Base-by-base conservation (phyloP, 2,888 invertebrate genomes). In the Sinelater perroti region DNA sequence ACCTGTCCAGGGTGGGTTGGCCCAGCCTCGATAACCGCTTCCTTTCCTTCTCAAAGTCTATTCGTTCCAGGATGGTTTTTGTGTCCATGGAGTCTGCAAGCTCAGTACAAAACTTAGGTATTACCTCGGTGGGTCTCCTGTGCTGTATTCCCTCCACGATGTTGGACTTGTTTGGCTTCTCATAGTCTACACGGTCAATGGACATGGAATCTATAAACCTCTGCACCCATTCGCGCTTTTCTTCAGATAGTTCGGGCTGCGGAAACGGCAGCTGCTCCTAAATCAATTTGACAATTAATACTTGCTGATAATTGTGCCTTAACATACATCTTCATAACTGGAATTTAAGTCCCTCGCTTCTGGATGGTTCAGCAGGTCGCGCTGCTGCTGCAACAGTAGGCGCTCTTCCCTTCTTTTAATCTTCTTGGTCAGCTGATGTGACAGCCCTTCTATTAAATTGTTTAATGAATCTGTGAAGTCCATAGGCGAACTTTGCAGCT, bases 171-270 rank as follows among this genome's bases (percentile, higher is more conserved):
- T 38, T 13, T 1, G 50, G 50, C n/a, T 50, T 46, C 1, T 36
- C 53, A 10, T 53, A 53, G 20, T 53, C 53, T 10, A 53, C 31
- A 20, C 53, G 45, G 7, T 53, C 46, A 7, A 21, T 26, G 8
- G 36, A n/a, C 45, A 53, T 53, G 18, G 46, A 36, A 46, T 53
- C 38, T 17, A 53, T 46, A 30, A 46, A 53, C 8, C 35, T 46
- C 11, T 53, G 28, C 3, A 53, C 28, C 44, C 35, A 35, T 8
- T 45, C 30, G 6, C 35, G 45, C 30, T 53, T 53, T 14, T 46
- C 53, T 17, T 53, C 3, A 10, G 36, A 18, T 10, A 53, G 26
- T 14, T 13, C 24, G 6, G 24, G 3, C 4, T 13, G 10, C 10
- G 18, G 36, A 17, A 7, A 5, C 5, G 30, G 4, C n/a, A 16